Percentiles rank a stretch among this genome's conserved stretches.
phyloP scores from a whole-genome alignment of 53 echinoderm and acorn worm species.

The Holothuria leucospilota region DNA sequence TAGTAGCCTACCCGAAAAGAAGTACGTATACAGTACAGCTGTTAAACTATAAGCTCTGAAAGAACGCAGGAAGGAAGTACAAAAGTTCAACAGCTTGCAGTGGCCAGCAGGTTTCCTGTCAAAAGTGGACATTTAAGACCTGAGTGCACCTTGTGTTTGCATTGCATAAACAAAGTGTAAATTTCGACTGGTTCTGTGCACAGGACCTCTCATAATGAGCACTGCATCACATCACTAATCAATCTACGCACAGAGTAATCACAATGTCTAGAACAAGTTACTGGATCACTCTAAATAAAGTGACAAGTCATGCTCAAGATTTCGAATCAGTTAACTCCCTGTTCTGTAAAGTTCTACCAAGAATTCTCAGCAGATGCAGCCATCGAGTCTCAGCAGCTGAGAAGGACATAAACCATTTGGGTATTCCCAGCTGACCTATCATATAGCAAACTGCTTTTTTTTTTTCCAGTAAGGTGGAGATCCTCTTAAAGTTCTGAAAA shows the following conservation, averaged over 20 bases:
- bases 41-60: too few species aligned
- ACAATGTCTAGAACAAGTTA: constrained; percentile 43
- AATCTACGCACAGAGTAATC: constrained; percentile 44
- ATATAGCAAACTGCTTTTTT: constrained; percentile 67
- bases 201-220: too few species aligned
- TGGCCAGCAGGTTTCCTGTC: too few species aligned
- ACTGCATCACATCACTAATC: constrained; percentile 3
- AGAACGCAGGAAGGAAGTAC: too few species aligned
- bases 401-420: constrained; percentile 65
- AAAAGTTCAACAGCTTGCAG: too few species aligned
- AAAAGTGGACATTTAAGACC: too few species aligned
- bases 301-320: neutral
- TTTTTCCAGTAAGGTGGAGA: constrained; percentile 48
- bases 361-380: constrained; percentile 40
- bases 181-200: too few species aligned
- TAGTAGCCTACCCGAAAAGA: too few species aligned
- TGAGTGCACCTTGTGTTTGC: too few species aligned
- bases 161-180: too few species aligned
- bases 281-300: neutral
- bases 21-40: too few species aligned
- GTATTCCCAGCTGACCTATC: constrained; percentile 62
- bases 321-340: constrained; percentile 27
- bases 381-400: constrained; percentile 67
- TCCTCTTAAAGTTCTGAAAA: constrained; percentile 40
- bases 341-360: constrained; percentile 37